Evolutionary conservation across 2,888 invertebrate genomes (phyloP), one percentile per base, ranked within the genome.

Genomic region (Euplexia lucipara): DNA sequence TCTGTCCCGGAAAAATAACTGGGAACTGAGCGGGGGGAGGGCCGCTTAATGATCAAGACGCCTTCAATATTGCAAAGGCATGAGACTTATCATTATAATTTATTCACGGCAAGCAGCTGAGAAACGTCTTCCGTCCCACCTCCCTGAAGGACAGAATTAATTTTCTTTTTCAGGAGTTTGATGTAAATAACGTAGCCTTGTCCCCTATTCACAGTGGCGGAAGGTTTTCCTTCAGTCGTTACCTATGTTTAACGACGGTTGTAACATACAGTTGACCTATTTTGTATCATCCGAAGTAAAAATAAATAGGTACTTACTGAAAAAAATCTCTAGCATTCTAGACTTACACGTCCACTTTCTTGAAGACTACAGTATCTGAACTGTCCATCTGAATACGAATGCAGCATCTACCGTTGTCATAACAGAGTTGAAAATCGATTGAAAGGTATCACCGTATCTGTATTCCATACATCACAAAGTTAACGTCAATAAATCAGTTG

Each of bases 41-140:
- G 64, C 68, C 87, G 83, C 87, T 91, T 92, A 92, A 92, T 92
- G 93, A 94, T 93, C 92, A 92, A 91, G 92, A 92, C 92, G 92
- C 90, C 92, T 92, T 90, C 92, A 93, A 94, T 93, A 94, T 91
- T 91, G 90, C 91, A 90, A 90, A 90, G 91, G 89, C 90, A 89
- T 85, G 86, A 85, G 88, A 88, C 91, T 92, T 93, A 92, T 92
- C 92, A 89, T 92, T 92, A 93, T 94, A 93, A 94, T 93, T 95
- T 94, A 94, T 95, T 94, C 93, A 94, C 86, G 87, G 87, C 86
- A 86, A 90, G 87, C 89, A 86, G 86, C 86, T 83, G 83, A 83
- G 85, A 81, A 85, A 82, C 81, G 70, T 76, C 83, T 83, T 76
- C 74, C 77, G 71, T 72, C 74, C 75, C 65, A 60, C 60, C 73